A percentile compares a stretch with the other conserved stretches of the same genome.
These are phyloP conservation scores for Coracias cyanogaster DNA, from an alignment of 2,797 vertebrate genomes.

Conservation along the genomic window DNA sequence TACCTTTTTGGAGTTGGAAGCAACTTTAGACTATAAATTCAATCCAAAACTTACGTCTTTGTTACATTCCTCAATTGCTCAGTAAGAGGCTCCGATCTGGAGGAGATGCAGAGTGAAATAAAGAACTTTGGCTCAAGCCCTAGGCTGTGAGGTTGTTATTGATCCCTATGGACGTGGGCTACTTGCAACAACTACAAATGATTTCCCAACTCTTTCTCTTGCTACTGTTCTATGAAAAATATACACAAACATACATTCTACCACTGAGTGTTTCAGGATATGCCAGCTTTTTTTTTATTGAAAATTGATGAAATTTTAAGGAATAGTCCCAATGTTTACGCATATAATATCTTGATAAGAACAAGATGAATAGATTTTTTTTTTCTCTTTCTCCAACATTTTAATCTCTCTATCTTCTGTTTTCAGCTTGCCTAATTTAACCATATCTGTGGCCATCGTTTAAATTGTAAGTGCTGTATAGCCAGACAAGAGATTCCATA, in stretches of 20 bases:
- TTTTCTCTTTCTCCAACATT: neutral
- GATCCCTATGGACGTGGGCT: neutral
- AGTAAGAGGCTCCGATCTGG: neutral
- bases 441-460: neutral
- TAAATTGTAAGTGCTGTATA: neutral
- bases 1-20: slow-evolving; percentile 21
- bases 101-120: slow-evolving; percentile 20
- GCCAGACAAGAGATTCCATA: neutral
- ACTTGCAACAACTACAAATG: slow-evolving; percentile 1
- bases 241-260: neutral
- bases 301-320: neutral
- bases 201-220: slow-evolving; percentile 14
- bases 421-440: slow-evolving; percentile 2
- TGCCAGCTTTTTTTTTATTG: neutral
- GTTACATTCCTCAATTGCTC: slow-evolving; percentile 15
- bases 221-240: slow-evolving; percentile 53
- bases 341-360: neutral
- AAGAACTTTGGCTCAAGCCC: neutral
- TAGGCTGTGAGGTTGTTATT: neutral
- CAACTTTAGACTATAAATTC: neutral
- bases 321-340: neutral
- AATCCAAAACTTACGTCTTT: slow-evolving; percentile 28
- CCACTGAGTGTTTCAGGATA: neutral
- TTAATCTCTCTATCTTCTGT: neutral
- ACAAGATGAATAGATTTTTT: neutral